These are phyloP conservation scores for Stictonetta naevosa DNA, from an alignment of 2,113 vertebrate genomes.

Conservation along the genomic window DNA sequence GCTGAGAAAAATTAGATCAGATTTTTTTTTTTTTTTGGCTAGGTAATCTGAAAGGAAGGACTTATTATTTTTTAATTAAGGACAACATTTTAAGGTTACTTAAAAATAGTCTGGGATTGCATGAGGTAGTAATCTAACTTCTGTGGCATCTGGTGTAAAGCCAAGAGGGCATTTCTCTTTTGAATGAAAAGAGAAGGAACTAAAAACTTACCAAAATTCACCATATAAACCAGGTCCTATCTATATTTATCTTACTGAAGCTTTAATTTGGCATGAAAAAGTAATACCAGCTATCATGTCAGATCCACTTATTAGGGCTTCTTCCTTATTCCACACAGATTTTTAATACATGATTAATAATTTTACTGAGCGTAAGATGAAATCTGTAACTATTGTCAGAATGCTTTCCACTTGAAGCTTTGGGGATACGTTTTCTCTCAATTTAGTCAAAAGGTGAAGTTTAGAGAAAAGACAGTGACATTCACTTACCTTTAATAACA, in stretches of 20 bases:
- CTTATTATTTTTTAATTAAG: neutral
- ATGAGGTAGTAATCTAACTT: neutral
- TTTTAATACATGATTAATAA: neutral
- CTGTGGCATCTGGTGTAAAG: neutral
- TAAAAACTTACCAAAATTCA: neutral
- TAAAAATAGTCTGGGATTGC: neutral
- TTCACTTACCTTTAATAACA: neutral
- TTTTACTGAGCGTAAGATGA: neutral
- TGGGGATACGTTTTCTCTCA: neutral
- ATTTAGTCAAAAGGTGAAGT: neutral
- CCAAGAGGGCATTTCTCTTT: neutral
- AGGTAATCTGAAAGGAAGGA: neutral
- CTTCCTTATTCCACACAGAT: neutral
- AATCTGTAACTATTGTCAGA: neutral
- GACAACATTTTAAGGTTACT: neutral
- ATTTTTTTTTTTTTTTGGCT: neutral
- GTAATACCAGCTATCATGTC: neutral
- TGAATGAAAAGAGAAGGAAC: neutral
- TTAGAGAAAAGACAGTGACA: neutral
- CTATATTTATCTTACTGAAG: neutral
- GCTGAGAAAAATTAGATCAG: neutral
- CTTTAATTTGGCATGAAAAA: conserved; percentile 5
- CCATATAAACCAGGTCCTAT: neutral
- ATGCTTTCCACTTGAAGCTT: neutral
- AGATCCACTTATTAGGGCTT: neutral